These are phyloP conservation scores for Bostrychus sinensis DNA, from an alignment of 2,113 vertebrate species.

Conservation along the genomic window DNA sequence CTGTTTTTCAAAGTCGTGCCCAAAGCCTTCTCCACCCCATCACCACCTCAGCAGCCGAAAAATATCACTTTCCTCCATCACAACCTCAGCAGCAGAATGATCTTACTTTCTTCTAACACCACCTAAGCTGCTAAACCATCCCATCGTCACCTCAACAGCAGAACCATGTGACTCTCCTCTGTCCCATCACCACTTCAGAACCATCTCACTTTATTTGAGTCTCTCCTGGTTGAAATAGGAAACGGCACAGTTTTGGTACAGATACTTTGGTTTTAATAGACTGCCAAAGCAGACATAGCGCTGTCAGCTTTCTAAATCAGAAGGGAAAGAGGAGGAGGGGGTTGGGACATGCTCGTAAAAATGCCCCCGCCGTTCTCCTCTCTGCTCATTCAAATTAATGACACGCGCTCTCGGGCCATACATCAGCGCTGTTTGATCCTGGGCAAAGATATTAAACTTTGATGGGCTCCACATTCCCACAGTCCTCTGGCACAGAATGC, in stretches of 20 bases:
- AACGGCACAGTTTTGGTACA: constrained; percentile 26
- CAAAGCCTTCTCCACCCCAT: no score
- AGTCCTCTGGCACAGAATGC: constrained; percentile 31
- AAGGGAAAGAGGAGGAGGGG: constrained; percentile 34
- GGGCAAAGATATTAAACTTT: constrained; percentile 71
- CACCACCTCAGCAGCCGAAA: no score
- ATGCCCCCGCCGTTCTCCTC: constrained; percentile 46
- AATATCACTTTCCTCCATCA: no score
- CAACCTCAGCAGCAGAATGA: no score
- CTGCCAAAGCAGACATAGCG: constrained; percentile 53
- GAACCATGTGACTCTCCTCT: no score
- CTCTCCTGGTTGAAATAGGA: no score
- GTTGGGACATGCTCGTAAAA: constrained; percentile 57
- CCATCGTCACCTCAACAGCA: no score
- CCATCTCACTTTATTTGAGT: no score
- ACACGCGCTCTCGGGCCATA: constrained; percentile 53
- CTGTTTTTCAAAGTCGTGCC: no score
- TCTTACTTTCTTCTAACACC: no score
- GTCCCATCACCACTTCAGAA: no score
- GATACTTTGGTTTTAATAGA: constrained; percentile 61
- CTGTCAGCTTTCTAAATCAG: constrained; percentile 71
- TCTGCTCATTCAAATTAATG: constrained; percentile 68
- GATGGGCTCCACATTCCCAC: constrained; percentile 48
- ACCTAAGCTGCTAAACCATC: no score
- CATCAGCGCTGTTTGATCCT: constrained; percentile 67